Evolutionary conservation across 2,797 vertebrate species (phyloP).

Genomic region (Clarias platycephalus): DNA sequence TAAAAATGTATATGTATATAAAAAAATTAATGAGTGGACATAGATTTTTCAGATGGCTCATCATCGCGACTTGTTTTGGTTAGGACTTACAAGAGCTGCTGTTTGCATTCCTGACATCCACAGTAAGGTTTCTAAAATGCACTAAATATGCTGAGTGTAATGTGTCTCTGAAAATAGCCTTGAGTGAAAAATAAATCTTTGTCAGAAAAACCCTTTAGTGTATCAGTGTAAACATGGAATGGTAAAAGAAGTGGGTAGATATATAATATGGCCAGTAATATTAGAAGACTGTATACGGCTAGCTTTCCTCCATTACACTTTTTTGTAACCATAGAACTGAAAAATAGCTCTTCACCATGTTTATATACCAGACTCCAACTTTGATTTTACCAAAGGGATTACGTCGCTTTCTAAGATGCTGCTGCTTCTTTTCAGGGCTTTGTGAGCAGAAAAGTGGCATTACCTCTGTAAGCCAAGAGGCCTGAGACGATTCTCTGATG

Average conservation of each 20-base stretch:
- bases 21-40: neutral
- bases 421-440: slow-evolving; percentile 54
- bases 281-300: slow-evolving; percentile 21
- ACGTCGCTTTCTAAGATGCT: slow-evolving; percentile 53
- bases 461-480: slow-evolving; percentile 54
- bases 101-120: slow-evolving; percentile 1
- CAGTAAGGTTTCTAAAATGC: neutral
- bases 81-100: neutral
- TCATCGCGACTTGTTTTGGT: neutral
- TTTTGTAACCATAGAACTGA: slow-evolving; percentile 39
- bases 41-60: slow-evolving; percentile 11
- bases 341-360: slow-evolving; percentile 46
- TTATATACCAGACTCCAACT: slow-evolving; percentile 48
- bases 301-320: slow-evolving; percentile 39
- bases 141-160: slow-evolving; percentile 4
- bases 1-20: neutral
- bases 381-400: slow-evolving; percentile 52
- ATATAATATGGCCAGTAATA: slow-evolving; percentile 42
- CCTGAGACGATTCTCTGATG: slow-evolving; percentile 53
- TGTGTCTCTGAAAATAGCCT: slow-evolving; percentile 26
- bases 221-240: slow-evolving; percentile 19
- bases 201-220: slow-evolving; percentile 26
- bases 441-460: slow-evolving; percentile 53
- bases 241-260: slow-evolving; percentile 25
- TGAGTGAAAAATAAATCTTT: slow-evolving; percentile 28